Base-by-base conservation (phyloP, 2,113 vertebrate species). In the Diadophis punctatus region DNA sequence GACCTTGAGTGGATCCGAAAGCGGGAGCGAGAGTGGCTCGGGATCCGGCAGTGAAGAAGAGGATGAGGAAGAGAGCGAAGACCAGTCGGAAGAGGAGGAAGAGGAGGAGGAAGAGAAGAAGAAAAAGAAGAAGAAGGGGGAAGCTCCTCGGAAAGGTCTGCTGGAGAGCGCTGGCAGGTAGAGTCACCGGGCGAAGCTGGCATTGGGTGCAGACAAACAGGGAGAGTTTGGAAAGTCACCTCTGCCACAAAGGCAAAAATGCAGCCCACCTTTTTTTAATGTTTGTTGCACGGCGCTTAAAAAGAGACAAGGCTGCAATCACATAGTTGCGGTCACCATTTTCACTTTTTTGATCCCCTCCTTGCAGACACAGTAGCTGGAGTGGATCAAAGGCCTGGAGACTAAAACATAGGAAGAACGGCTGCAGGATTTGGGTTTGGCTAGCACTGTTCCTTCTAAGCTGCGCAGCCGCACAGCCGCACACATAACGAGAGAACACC, bases 51-150 rank as follows among this genome's bases (percentile, higher is more conserved):
- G 95, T 58, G 96, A 95, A 0, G 92, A 92, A 1, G 95, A 87
- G 93, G 95, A 94, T 98, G 98, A 10, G 97, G 95, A 92, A 98
- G 97, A 3, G 89, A 95, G 85, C 97, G 96, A 90, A 0, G 98
- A 98, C 51, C 98, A 98, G n/a, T 98, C 98, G 0, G 98, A 98
- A 16, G 98, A 98, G 88, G 98, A 98, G 0, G 97, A 96, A 12
- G 98, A 98, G 88, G 98, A 98, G 0, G 98, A 96, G 68, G 98
- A 97, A 0, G 98, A 98, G 88, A 97, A 98, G 52, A 97, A 98
- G 46, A 97, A 98, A 22, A 96, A 98, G 80, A 98, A 94, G 91
- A 95, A 96, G 90, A 97, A 97, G 86, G 98, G 96, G 92, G 98
- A 96, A 94, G 95, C 96, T 80, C 56, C 96, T 10, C 96, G 93